Evolutionary conservation across 2,888 invertebrate genomes (phyloP), one percentile per base, ranked within the genome.

Genomic region (Lepidocyrtoides sp.): DNA sequence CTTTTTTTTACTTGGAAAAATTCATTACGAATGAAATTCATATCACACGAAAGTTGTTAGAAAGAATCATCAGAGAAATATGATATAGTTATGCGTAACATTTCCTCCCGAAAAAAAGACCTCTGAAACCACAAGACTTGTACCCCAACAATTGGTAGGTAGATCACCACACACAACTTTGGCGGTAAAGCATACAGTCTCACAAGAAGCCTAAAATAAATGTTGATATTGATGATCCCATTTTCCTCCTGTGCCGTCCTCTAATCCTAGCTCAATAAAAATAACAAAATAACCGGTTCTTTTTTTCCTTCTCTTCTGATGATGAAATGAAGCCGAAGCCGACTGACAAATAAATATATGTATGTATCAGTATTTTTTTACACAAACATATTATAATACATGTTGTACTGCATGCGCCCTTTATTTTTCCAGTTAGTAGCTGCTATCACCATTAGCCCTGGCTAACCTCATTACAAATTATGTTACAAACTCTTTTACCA

Each of bases 191-290:
- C 12, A 83, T 26, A 54, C 17, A 57, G 32, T 20, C 54, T 26
- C 23, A 51, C 51, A 79, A 79, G 75, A 75, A 36, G 72, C 44
- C 69, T 83, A 85, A 86, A 89, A 91, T 92, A 92, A 92, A 92
- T 89, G 86, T 88, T 89, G 86, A 87, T 93, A 92, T 90, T 87
- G 91, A 87, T 89, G 89, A 87, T 89, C 91, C 82, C 89, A 88
- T 89, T 89, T 83, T 63, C 81, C 66, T 91, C 23, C 54, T 81
- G 51, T 51, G 81, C 93, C 93, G 93, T 86, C 93, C 89, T 92
- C 83, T 93, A 93, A 93, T 93, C 89, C 89, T 63, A 29, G 84
- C 85, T 72, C 89, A 89, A 91, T 93, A 92, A 93, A 83, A 92
- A 92, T 92, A 88, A 92, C 83, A 41, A 87, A 86, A 92, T 90